A percentile compares a stretch with the other conserved stretches of the same genome.
These are phyloP conservation scores for Pseudorectes ferrugineus DNA, from an alignment of 2,113 vertebrate species.

Conservation along the genomic window DNA sequence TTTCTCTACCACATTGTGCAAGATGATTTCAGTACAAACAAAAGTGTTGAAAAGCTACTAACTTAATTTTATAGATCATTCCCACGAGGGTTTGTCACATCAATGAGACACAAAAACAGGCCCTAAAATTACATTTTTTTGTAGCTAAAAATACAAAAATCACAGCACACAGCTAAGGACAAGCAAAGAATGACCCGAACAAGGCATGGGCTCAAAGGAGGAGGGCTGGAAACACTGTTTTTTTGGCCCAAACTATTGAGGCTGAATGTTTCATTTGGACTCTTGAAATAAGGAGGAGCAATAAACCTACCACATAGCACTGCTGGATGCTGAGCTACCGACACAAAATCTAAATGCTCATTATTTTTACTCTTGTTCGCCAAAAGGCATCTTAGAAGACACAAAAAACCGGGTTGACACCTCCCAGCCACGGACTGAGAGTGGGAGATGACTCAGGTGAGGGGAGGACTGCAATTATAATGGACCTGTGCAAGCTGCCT, in stretches of 20 bases:
- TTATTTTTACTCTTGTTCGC: neutral
- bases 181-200: neutral
- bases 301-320: neutral
- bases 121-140: neutral
- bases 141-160: neutral
- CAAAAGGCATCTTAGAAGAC: neutral
- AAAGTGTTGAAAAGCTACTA: neutral
- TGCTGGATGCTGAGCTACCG: neutral
- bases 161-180: neutral
- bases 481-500: neutral
- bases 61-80: neutral
- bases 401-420: accelerated
- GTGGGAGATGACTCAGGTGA: neutral
- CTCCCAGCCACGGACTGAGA: neutral
- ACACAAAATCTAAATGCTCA: neutral
- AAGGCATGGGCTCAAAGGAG: neutral
- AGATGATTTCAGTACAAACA: neutral
- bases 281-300: neutral
- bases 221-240: neutral
- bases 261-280: neutral
- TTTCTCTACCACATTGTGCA: neutral
- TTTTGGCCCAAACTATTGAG: neutral
- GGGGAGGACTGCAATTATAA: neutral
- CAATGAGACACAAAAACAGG: neutral
- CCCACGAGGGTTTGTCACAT: neutral